A percentile compares a stretch with the other conserved stretches of the same genome.
Evolutionary conservation across 2,113 vertebrate genomes (phyloP).

Genomic region (Nerophis lumbriciformis): DNA sequence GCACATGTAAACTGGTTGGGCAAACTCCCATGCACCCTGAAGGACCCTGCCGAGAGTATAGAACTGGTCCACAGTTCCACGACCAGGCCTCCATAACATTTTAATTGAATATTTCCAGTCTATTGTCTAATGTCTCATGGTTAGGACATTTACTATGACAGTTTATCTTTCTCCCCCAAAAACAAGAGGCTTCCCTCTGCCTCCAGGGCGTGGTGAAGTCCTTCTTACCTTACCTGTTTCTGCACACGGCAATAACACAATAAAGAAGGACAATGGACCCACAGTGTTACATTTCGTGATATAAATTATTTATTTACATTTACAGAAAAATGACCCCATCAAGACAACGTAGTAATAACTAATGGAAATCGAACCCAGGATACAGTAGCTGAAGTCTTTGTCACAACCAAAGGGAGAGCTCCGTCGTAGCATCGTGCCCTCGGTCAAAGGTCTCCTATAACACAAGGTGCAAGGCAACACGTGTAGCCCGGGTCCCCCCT

Average conservation of each 20-base stretch:
- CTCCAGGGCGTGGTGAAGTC: neutral
- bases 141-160: no score
- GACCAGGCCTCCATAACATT: no score
- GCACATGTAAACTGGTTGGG: no score
- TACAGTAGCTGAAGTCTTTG: slow-evolving; percentile 61
- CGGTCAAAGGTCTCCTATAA: slow-evolving; percentile 95
- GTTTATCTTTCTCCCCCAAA: no score
- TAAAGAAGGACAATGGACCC: slow-evolving; percentile 17
- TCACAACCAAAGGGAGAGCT: slow-evolving; percentile 94
- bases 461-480: slow-evolving; percentile 99
- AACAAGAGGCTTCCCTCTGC: no score
- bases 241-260: neutral
- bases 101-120: no score
- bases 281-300: slow-evolving; percentile 78
- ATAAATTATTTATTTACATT: slow-evolving; percentile 99
- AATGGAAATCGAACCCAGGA: slow-evolving; percentile 98
- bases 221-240: neutral
- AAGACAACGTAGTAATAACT: slow-evolving; percentile 98
- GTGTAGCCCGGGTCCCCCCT: slow-evolving; percentile 77
- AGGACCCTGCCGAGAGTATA: no score
- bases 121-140: no score
- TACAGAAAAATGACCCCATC: slow-evolving; percentile 99
- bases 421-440: slow-evolving; percentile 83
- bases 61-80: no score
- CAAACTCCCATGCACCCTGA: no score